phyloP scores from a whole-genome alignment of 2,888 invertebrate genomes.

The Anaspis maculata region DNA sequence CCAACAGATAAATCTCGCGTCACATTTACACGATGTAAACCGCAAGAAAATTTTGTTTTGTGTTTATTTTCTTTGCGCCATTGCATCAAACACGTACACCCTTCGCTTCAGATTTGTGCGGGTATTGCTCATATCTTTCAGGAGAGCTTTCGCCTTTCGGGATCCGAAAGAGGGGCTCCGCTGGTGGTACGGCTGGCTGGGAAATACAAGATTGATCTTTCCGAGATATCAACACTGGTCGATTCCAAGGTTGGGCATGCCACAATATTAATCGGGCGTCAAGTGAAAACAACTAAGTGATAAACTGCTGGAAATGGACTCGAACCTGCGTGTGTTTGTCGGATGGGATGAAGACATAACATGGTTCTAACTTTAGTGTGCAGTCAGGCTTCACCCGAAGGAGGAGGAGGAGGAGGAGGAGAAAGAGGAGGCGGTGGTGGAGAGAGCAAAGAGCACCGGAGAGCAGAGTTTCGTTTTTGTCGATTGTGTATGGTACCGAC shows the following conservation, averaged over 20 bases:
- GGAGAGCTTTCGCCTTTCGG: neutral
- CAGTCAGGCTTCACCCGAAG: no score
- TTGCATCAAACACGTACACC: no score
- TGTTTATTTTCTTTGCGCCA: no score
- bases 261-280: slow-evolving; percentile 45
- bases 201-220: slow-evolving; percentile 29
- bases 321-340: slow-evolving; percentile 39
- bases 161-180: neutral
- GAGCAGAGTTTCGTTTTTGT: slow-evolving; percentile 17
- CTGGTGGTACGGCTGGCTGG: neutral
- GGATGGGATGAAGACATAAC: slow-evolving; percentile 39
- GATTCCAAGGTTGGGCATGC: slow-evolving; percentile 38
- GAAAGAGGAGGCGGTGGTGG: no score
- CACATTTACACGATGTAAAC: slow-evolving; percentile 13
- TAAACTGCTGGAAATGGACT: slow-evolving; percentile 43
- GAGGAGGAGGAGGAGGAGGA: no score
- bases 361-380: slow-evolving; percentile 27
- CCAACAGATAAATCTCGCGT: slow-evolving; percentile 15
- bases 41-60: slow-evolving; percentile 13
- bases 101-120: neutral
- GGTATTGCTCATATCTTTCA: neutral
- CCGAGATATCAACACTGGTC: slow-evolving; percentile 33
- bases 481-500: slow-evolving; percentile 26
- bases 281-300: slow-evolving; percentile 43
- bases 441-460: no score